These are phyloP conservation scores for Nothobranchius kuhntae DNA, from an alignment of 2,113 vertebrate species.

Conservation along the genomic window DNA sequence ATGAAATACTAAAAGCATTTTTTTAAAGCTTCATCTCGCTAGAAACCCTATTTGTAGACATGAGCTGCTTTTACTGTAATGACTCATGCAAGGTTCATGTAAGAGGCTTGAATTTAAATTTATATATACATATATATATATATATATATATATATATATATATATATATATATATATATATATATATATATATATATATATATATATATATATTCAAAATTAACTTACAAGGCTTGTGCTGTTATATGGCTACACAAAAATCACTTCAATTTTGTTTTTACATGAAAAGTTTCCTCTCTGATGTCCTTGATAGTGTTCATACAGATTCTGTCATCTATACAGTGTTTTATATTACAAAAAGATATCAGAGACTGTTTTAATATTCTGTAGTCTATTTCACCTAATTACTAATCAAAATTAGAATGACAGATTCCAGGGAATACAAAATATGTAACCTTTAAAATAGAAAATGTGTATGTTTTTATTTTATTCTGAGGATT, in stretches of 20 bases:
- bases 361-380: no score
- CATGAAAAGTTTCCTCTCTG: not conserved
- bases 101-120: slow-evolving; percentile 17
- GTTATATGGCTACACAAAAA: not conserved
- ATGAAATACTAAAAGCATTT: slow-evolving; percentile 36
- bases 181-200: no score
- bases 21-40: slow-evolving; percentile 22
- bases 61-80: not conserved
- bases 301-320: not conserved
- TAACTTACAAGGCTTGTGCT: slow-evolving; percentile 10
- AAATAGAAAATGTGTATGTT: no score
- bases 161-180: not conserved
- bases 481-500: no score
- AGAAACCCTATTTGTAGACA: slow-evolving; percentile 4
- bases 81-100: slow-evolving; percentile 34
- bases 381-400: no score
- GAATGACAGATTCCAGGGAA: no score
- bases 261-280: not conserved
- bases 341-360: not conserved
- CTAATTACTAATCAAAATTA: no score
- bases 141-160: not conserved
- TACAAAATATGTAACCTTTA: no score
- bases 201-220: slow-evolving; percentile 14
- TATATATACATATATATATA: not conserved
- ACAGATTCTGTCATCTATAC: not conserved